Percentiles rank a stretch among this genome's conserved stretches.
Conservation (phyloP, 2,797 vertebrate species). For the Monodelphis domestica region DNA sequence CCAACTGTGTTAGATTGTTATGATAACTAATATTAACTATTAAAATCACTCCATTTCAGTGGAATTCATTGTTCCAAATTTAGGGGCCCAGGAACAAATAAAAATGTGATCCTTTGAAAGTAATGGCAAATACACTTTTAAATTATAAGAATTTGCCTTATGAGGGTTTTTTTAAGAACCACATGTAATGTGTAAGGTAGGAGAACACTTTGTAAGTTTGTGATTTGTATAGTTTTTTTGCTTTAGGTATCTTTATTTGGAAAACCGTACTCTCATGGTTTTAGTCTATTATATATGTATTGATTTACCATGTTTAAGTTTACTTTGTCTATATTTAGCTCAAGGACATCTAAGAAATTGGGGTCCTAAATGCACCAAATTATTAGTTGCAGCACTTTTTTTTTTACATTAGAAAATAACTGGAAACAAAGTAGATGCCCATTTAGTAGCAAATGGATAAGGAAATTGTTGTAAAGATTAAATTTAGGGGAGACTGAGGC, state of each 20-base stretch:
- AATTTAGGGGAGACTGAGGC: too few relatives aligned
- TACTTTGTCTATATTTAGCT: conserved; percentile 4
- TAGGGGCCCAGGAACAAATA: neutral
- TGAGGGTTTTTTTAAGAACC: neutral
- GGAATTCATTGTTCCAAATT: neutral
- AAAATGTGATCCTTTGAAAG: neutral
- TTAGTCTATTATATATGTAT: conserved; percentile 35
- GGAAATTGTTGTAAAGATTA: too few relatives aligned
- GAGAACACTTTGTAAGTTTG: conserved; percentile 18
- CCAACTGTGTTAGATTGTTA: neutral
- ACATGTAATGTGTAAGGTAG: conserved; percentile 33
- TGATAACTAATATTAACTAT: neutral
- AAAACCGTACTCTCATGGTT: conserved; percentile 26
- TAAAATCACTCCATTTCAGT: neutral
- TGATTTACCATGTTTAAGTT: conserved; percentile 15
- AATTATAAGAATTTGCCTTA: neutral
- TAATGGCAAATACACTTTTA: neutral
- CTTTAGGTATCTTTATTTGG: conserved; percentile 24
- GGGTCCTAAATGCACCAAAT: neutral
- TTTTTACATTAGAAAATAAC: neutral
- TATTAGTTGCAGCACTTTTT: neutral
- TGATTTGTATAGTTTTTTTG: conserved; percentile 38
- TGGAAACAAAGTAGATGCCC: neutral
- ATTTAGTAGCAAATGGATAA: neutral
- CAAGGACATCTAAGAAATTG: neutral